Evolutionary conservation across 2,113 vertebrate species (phyloP), one percentile per base, ranked within the genome.

Genomic region (Ctenomys sociabilis): DNA sequence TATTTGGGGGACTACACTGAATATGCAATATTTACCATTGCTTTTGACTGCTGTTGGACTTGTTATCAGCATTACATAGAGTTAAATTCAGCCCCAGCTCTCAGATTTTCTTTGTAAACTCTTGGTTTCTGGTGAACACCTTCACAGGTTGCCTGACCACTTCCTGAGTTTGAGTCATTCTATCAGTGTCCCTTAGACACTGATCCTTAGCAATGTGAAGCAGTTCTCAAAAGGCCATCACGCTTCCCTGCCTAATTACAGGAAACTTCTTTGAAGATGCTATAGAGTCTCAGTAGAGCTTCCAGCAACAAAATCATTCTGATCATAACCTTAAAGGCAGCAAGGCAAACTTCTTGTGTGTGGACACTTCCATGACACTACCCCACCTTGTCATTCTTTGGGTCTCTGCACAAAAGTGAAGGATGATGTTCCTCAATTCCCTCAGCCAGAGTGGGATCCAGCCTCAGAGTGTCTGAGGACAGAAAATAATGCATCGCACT

Each of bases 221-320:
- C 59, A 63, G 5, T 87, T 93, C 80, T 64, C 66, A 45, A 91
- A 87, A 64, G 30, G 37, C 43, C 86, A 81, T 61, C 59, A 63
- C 86, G 22, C 73, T 82, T n/a, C 21, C n/a, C 43, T 61, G 81
- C 78, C 70, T 59, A 84, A 88, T 70, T 64, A 92, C 81, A 57
- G 61, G 78, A 85, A 93, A 88, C 19, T 90, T 92, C 40, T 92
- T 92, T 90, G 66, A 95, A 92, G 54, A 84, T 75, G 14, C 28
- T 1, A 0, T 37, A 64, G 87, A 80, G 73, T 95, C 85, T 86
- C 61, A 66, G 43, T 14, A n/a, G 32, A 93, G 63, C 81, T 94
- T 94, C 49, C 64, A 88, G 89, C n/a, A 68, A 82, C n/a, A 26
- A 80, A 95, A 88, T 52, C 26, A 28, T 26, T 78, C 37, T 81